Percentiles rank a stretch among this genome's conserved stretches.
Evolutionary conservation across 2,113 vertebrate species (phyloP).

Genomic region (Chaetura pelagica): DNA sequence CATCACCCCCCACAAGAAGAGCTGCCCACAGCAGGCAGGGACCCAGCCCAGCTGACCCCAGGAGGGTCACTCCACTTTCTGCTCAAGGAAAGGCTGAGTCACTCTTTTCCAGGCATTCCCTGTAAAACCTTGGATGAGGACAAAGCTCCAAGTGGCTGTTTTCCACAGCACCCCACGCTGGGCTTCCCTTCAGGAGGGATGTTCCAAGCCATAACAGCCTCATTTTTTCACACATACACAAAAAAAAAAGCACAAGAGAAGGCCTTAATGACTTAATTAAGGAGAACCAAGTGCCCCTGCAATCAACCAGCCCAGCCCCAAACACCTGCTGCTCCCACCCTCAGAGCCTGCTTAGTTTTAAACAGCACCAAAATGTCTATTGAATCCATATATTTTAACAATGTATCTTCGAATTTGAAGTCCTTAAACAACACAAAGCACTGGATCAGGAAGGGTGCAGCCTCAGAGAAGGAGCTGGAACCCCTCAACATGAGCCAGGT

Average conservation of each 20-base stretch:
- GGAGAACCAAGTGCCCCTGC: background rate
- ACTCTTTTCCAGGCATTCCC: conserved; percentile 7
- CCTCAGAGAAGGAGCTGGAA: background rate
- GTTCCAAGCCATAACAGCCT: background rate
- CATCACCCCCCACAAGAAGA: background rate
- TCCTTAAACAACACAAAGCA: background rate
- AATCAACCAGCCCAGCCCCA: background rate
- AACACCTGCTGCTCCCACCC: background rate
- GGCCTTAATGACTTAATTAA: background rate
- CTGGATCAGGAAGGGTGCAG: background rate
- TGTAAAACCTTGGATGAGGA: conserved; percentile 39
- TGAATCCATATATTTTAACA: background rate
- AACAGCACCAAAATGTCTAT: background rate
- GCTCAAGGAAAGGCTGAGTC: conserved; percentile 43
- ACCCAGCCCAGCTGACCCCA: background rate
- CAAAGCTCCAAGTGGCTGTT: conserved; percentile 10
- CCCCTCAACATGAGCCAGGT: accelerated
- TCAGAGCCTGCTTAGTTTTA: background rate
- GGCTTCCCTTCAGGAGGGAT: conserved; percentile 15
- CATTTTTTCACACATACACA: too few species aligned
- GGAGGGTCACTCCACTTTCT: background rate
- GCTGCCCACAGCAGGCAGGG: background rate
- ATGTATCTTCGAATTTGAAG: background rate
- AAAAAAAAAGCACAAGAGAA: background rate
- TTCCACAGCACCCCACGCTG: background rate